Conservation (phyloP, 2,113 vertebrate species). For the Rhynchomys soricoides region DNA sequence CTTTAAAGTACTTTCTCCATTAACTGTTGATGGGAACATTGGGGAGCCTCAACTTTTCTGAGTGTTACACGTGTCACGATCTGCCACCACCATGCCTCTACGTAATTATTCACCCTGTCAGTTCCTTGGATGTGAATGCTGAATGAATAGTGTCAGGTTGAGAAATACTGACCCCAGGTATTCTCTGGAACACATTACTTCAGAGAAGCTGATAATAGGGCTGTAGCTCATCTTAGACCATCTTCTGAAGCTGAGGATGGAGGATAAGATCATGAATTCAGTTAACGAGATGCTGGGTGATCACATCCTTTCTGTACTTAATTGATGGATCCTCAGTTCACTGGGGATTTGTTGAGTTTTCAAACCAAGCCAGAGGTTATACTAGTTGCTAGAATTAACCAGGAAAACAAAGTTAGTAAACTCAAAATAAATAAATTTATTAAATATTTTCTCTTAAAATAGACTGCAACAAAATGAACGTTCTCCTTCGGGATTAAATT, state of each 20-base stretch:
- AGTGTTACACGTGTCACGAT: not conserved
- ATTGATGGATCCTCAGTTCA: not conserved
- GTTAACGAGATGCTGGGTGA: conserved; percentile 14
- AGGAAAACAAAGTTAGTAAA: conserved; percentile 20
- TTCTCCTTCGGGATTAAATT: conserved; percentile 42
- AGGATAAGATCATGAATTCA: conserved; percentile 1
- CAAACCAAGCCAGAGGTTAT: conserved; percentile 7
- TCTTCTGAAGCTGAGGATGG: conserved; percentile 50
- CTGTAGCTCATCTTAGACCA: conserved; percentile 13
- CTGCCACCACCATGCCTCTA: conserved; percentile 6
- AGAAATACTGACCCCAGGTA: conserved; percentile 37
- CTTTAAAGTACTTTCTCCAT: conserved; percentile 13
- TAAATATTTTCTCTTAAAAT: conserved; percentile 48
- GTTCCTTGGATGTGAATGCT: conserved; percentile 45
- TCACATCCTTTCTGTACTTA: conserved; percentile 18
- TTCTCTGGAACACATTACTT: conserved; percentile 59
- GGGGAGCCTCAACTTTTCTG: not conserved
- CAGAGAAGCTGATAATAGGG: conserved; percentile 26
- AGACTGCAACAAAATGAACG: conserved; percentile 40
- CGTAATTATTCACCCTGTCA: conserved; percentile 68
- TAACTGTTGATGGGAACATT: conserved; percentile 49
- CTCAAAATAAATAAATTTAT: conserved; percentile 29
- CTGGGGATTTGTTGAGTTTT: conserved; percentile 8
- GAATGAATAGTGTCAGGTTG: conserved; percentile 24
- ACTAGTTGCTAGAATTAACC: not conserved